phyloP scores from a whole-genome alignment of 2,113 vertebrate genomes.

The Hypomesus transpacificus region DNA sequence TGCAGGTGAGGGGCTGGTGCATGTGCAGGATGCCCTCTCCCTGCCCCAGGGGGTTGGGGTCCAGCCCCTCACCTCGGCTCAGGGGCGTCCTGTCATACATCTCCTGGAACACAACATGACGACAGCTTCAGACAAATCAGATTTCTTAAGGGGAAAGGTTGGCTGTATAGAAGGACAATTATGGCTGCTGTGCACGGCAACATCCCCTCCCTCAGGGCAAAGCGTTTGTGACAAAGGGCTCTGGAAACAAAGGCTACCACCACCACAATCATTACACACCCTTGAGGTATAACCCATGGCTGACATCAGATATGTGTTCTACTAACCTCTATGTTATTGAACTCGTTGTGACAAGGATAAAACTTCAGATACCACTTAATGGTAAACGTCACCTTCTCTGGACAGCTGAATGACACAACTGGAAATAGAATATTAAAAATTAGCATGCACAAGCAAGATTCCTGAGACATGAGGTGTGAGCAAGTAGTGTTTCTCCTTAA shows the following conservation, averaged over 20 bases:
- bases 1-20: slow-evolving; percentile 65
- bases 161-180: no score
- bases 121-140: not conserved
- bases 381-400: slow-evolving; percentile 67
- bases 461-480: no score
- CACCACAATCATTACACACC: no score
- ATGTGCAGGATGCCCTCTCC: slow-evolving; percentile 76
- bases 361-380: slow-evolving; percentile 80
- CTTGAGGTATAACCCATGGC: no score
- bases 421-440: slow-evolving; percentile 27
- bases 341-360: slow-evolving; percentile 81
- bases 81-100: slow-evolving; percentile 62
- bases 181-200: no score
- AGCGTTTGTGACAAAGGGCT: no score
- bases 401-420: slow-evolving; percentile 75
- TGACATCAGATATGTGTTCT: not conserved
- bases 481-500: no score
- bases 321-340: slow-evolving; percentile 80
- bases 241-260: no score
- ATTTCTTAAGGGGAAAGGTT: not conserved
- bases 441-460: no score
- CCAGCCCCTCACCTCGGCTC: slow-evolving; percentile 54
- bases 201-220: no score
- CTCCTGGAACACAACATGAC: slow-evolving; percentile 63
- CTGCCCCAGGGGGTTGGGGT: slow-evolving; percentile 58